Evolutionary conservation across 2,888 invertebrate genomes (phyloP), one percentile per base, ranked within the genome.

Genomic region (Drosophila phalerata): DNA sequence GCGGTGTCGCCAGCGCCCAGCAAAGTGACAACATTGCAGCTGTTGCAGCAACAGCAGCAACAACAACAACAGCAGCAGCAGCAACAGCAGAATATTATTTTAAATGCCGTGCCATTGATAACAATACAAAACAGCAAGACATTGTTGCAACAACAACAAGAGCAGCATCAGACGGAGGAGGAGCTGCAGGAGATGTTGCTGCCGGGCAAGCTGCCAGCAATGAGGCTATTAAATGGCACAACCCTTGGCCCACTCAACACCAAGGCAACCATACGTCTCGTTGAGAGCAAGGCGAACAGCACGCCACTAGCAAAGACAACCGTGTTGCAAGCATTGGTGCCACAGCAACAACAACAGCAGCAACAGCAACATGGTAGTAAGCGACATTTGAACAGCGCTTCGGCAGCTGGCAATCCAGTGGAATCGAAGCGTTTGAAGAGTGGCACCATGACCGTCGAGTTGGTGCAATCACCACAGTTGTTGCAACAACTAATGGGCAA

Each of bases 401-500:
- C 79, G 6, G 62, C 79, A 25, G 73, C 79, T 9, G 69, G 78
- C 3, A 79, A 76, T 28, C 66, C 81, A 10, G 70, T 88, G 40
- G 92, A 92, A 43, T 81, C 90, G 5, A 92, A 92, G 77, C 91
- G 91, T 60, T 70, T 91, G 61, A 92, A 91, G 85, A 90, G 90
- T 75, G 77, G 70, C 42, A 69, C 85, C 38, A 60, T 84, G 55
- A 70, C 62, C 37, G 82, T 87, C 22, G 91, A 92, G 51, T 77
- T 90, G 51, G 79, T 90, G 79, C 90, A 90, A 52, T 86, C 92
- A 30, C 90, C 94, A 5, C 94, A 95, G 83, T 91, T 95, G 47
- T 82, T 95, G 25, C 95, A 95, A 70, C 94, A 95, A 81, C 89
- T 95, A 48, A 95, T 95, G 84, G 93, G 94, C 66, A 93, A 93